Base-by-base conservation (phyloP, 2,797 vertebrate species). In the Glossophaga mutica region DNA sequence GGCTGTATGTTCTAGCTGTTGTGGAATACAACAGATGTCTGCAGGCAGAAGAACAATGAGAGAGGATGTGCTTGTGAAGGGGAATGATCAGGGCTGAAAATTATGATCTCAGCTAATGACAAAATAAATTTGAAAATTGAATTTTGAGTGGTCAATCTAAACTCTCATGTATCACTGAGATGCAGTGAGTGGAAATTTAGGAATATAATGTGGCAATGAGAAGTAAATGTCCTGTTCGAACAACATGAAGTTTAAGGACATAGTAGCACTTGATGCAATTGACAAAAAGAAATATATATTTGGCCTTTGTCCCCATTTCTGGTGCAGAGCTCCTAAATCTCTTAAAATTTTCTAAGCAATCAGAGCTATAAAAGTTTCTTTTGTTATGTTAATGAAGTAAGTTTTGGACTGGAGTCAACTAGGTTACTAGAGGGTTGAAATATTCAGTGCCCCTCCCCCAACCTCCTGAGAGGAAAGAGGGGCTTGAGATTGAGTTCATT, bases 61-160 rank as follows among this genome's bases (percentile, higher is more conserved):
- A 14, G 42, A 37, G 52, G 44, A 67, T 52, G 18, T 46, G 32
- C 76, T 52, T 70, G 37, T 37, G 39, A 96, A 24, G 50, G 68
- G 48, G 37, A 18, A 77, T 46, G 65, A 84, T 86, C 32, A 70
- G 8, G 37, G 24, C 24, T 79, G n/a, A 57, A 94, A 96, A 78
- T 92, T 44, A 81, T 62, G 37, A 74, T 90, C n/a, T 81, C 29
- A 65, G 68, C 74, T 46, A 83, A 37, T 90, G 48, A 78, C 42
- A 96, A 85, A 96, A 59, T n/a, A 79, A 87, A 92, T 52, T 87
- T 89, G 62, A 73, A 95, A 92, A 52, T 52, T 94, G 93, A 86
- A 79, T 94, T 95, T 94, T 87, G 68, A 95, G 18, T 82, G n/a
- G 16, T 84, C 73, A 93, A 10, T 52, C 65, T 77, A 95, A 93